phyloP scores from a whole-genome alignment of 2,888 invertebrate species.

The Epinotia demarniana region DNA sequence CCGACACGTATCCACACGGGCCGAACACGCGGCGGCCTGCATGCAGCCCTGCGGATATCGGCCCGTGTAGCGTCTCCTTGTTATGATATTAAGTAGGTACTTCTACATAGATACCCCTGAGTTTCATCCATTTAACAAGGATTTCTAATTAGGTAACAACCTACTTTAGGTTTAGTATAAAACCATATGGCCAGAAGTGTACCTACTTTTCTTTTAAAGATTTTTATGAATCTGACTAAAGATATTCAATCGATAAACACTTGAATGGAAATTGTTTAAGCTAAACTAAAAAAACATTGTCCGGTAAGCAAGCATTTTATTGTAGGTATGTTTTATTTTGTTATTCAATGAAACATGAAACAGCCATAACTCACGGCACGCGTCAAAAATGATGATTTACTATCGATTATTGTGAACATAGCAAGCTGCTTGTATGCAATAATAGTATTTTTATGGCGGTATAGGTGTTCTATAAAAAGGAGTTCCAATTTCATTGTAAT shows the following conservation, averaged over 20 bases:
- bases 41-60: no score
- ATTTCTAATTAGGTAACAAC: no score
- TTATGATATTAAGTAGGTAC: no score
- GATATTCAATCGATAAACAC: not conserved
- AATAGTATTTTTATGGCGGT: not conserved
- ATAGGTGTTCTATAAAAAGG: not conserved
- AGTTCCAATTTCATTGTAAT: not conserved
- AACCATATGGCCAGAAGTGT: no score
- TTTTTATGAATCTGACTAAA: no score
- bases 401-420: constrained; percentile 14
- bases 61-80: no score
- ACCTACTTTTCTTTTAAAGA: no score
- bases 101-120: no score
- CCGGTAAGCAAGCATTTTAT: not conserved
- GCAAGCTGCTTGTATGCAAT: not conserved
- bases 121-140: no score
- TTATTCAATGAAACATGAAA: constrained; percentile 13
- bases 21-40: no score
- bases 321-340: not conserved
- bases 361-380: constrained; percentile 14
- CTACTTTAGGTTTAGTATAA: no score
- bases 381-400: constrained; percentile 10
- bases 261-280: not conserved
- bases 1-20: no score
- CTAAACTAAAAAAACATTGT: not conserved